Evolutionary conservation across 1,140 invertebrate species (phyloP).

Genomic region (Zaprionus davidi): DNA sequence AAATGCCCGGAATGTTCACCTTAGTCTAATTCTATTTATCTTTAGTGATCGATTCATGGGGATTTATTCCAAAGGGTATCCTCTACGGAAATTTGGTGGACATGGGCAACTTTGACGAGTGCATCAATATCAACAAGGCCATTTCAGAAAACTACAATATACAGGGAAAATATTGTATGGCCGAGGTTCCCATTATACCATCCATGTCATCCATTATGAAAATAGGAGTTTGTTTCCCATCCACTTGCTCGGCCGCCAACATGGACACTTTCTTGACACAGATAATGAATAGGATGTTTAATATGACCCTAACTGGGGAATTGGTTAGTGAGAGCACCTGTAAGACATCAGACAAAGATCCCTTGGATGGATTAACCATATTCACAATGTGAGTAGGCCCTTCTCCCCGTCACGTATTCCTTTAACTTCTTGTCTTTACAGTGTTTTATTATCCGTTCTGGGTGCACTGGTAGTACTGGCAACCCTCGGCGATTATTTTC

Average conservation of each 20-base stretch:
- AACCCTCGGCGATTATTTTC: slow-evolving; percentile 58
- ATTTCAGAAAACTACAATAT: slow-evolving; percentile 29
- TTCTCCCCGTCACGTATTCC: neutral
- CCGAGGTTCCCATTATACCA: slow-evolving; percentile 13
- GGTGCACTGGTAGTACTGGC: slow-evolving; percentile 16
- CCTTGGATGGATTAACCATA: slow-evolving; percentile 40
- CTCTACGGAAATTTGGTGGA: slow-evolving; percentile 37
- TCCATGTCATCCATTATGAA: neutral
- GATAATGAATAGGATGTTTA: slow-evolving; percentile 31
- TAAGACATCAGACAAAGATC: slow-evolving; percentile 38
- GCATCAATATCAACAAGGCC: slow-evolving; percentile 26
- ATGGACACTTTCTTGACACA: slow-evolving; percentile 45
- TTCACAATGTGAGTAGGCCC: slow-evolving; percentile 54
- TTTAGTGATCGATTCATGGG: slow-evolving; percentile 64
- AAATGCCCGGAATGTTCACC: rapidly evolving
- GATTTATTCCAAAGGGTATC: slow-evolving; percentile 39
- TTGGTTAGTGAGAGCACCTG: slow-evolving; percentile 38
- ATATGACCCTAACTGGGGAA: slow-evolving; percentile 12
- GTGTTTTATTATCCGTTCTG: slow-evolving; percentile 47
- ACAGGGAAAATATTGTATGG: slow-evolving; percentile 54
- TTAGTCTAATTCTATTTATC: neutral
- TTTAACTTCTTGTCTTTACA: neutral
- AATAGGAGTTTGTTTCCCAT: slow-evolving; percentile 50
- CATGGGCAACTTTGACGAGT: slow-evolving; percentile 63
- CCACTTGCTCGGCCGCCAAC: slow-evolving; percentile 43